phyloP scores from a whole-genome alignment of 2,797 vertebrate species.

The Todus mexicanus region DNA sequence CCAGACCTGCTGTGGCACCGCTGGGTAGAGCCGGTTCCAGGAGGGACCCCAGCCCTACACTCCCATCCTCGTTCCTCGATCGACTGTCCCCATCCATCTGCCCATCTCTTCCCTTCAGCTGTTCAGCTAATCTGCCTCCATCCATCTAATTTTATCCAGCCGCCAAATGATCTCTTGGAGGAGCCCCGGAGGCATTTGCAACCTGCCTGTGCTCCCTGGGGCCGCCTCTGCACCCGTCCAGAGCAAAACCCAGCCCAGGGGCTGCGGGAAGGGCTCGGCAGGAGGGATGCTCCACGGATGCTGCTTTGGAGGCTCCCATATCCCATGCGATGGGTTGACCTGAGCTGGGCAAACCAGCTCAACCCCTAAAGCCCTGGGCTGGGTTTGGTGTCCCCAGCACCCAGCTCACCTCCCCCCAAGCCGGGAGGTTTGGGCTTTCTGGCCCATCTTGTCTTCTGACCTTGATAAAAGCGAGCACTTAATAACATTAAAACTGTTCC shows the following conservation, averaged over 20 bases:
- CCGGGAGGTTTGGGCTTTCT: not conserved
- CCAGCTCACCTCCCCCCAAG: not conserved
- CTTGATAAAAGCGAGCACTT: slow-evolving; percentile 62
- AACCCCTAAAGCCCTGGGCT: not conserved
- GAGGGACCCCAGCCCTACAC: not conserved
- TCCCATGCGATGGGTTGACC: fast-evolving
- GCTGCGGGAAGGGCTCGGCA: fast-evolving
- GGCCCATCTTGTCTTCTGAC: slow-evolving; percentile 33
- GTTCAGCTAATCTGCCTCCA: slow-evolving; percentile 59
- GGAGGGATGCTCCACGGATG: fast-evolving
- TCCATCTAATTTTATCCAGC: slow-evolving; percentile 59
- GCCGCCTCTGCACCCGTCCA: fast-evolving
- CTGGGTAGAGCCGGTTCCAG: not conserved
- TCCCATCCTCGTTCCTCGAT: not conserved
- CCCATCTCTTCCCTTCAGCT: slow-evolving; percentile 38
- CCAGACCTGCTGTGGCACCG: not conserved
- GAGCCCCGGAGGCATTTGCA: not conserved
- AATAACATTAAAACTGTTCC: slow-evolving; percentile 58
- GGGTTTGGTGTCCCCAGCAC: not conserved
- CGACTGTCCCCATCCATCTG: slow-evolving; percentile 10
- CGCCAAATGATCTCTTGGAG: slow-evolving; percentile 31
- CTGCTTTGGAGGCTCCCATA: not conserved
- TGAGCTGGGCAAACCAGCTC: not conserved
- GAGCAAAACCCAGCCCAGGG: not conserved
- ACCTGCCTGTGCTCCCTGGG: not conserved